Evolutionary conservation across 2,113 vertebrate species (phyloP), one percentile per base, ranked within the genome.

Genomic region (Limnothrissa miodon): DNA sequence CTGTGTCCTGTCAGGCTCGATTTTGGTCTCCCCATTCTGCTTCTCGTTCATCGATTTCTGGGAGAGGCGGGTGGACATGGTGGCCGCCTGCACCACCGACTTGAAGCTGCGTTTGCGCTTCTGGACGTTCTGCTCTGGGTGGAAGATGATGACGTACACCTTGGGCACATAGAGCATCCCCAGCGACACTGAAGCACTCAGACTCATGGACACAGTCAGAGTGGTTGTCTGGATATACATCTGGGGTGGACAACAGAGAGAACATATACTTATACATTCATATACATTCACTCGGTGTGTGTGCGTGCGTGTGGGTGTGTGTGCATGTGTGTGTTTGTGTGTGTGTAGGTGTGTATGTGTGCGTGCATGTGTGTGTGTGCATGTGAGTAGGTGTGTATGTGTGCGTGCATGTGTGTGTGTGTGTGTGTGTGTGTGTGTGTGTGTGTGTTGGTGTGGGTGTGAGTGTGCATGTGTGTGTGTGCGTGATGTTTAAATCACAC

Each of bases 171-270:
- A 98, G 78, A 98, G 95, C 97, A 98, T 97, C 66, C 97, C 96
- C 4, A 98, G 93, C 39, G 96, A 96, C 53, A 98, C 97, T 0
- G 95, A 96, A 0, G 97, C 97, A 3, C 97, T 97, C 86, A 98
- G 92, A 82, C 96, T 97, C 95, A 98, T 95, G 83, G 97, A 97
- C 80, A 97, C 95, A 0, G 97, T 98, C 90, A 98, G 91, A 0
- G 97, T 98, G 79, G 95, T 96, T 5, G 97, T 97, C 90, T 98
- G 97, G 91, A 98, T 97, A 87, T 96, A 97, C 93, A 98, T 96
- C 97, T 98, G 91, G 4, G 83, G 59, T 45, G 13, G n/a, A 80
- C 21, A 25, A 8, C 5, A 11, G 59, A 33, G n/a, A 21, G 15
- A 53, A 10, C 1, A 53, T 21, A 53, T 2, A 11, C 17, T n/a